Evolutionary conservation across 2,113 vertebrate species (phyloP), one percentile per base, ranked within the genome.

Genomic region (Myrmecobius fasciatus): DNA sequence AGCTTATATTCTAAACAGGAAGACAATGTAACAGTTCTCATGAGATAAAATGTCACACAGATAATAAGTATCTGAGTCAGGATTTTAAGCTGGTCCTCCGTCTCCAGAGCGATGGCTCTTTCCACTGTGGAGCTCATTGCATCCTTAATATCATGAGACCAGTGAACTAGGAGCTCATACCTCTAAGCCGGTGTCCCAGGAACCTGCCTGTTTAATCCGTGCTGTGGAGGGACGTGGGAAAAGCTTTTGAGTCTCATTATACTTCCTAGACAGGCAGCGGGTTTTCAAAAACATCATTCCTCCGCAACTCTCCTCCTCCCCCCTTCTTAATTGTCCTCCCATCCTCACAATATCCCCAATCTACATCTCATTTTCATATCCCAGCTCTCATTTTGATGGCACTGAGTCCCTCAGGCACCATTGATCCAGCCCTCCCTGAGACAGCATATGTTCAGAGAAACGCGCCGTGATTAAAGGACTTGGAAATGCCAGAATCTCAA

Each of bases 401-500:
- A 94, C 75, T 20, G 88, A 94, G 93, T 96, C 93, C 89, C 95
- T 92, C 92, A n/a, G 96, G 89, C 83, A 56, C 67, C 93, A 95
- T 52, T 47, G 94, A 96, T 96, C 95, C 25, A 90, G 90, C 97
- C 89, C 89, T 94, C 92, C 90, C 67, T 0, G 67, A 94, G 96
- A 96, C 22, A 43, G 94, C 90, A 52, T 54, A 91, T 53, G 91
- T 48, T 97, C 26, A 26, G 48, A 0, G 8, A 94, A 43, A 83
- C 36, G 6, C 0, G 0, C 22, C 0, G 0, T 97, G 95, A 97
- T 97, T 54, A 94, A 90, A 96, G 91, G 92, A 60, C 67, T 94
- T 94, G 54, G 89, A 95, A 97, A 97, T 96, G 92, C 96, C 96
- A 94, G 97, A 53, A 92, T 96, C 91, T 92, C 92, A 46, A 91